Evolutionary conservation across 37 sponge, comb jelly and placozoan species (phyloP), one percentile per base, ranked within the genome.

Genomic region (Petrosia ficiformis): DNA sequence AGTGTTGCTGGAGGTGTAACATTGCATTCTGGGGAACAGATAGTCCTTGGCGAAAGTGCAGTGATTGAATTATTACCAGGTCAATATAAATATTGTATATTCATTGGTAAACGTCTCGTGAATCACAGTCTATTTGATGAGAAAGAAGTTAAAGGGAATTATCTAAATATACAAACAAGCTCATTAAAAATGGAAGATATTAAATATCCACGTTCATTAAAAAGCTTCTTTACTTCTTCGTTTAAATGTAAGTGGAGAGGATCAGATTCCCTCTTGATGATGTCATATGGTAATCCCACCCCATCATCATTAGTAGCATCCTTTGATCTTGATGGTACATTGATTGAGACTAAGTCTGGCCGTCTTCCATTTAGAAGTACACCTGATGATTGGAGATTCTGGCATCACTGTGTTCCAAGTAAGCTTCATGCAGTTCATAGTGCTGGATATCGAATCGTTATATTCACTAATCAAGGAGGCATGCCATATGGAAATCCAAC

Each of bases 271-370:
- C 14, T 86, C 60, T 29, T 86, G 24, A 44, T 86, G 4, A n/a
- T 73, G 24, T 34, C 30, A 19, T 74, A 80, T 74, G 86, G 80
- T 19, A 48, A 44, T 25, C 54, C 34, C 1, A 22, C 52, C 26
- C 35, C 59, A 33, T 71, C 77, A 0, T 19, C 37, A 2, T 70
- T 71, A 57, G 58, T 93, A 28, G 91, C 94, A 24, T 59, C 78
- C 4, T 97, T 93, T 71, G 97, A 97, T 77, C 57, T 97, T 29
- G 97, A 97, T 59, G 71, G 81, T 48, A 97, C 97, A 21, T 42
- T 97, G 5, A 93, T 97, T 24, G 76, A 82, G 10, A 97, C 97
- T 3, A 68, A 73, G 21, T 89, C 90, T 33, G 97, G 97, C 39
- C 73, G 58, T 37, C 82, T 81, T 44, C 71, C 80, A 57, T 96